Base-by-base conservation (phyloP, 1,140 invertebrate genomes). In the Dufourea novaeangliae region DNA sequence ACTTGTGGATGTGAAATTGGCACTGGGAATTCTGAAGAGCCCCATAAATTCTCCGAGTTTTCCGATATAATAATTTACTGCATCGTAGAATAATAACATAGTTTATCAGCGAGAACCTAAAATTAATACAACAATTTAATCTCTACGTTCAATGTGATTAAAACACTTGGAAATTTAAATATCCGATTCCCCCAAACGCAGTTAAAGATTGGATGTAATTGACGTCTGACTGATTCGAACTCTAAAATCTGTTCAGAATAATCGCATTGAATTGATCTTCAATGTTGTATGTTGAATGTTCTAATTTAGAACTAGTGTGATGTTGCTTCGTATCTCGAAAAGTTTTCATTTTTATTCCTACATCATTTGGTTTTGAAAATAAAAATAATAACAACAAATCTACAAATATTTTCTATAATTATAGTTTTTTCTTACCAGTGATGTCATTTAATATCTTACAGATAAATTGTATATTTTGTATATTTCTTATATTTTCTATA, bases 221-320 rank as follows among this genome's bases (percentile, higher is more conserved):
- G 63, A 44, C 63, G 17, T 67, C 11, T 44, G 63, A 68, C 11
- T 57, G 72, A 75, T 66, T 50, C 46, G 46, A 50, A 50, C 46
- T n/a, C 20, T n/a, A 50, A 50, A 7, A 7, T 7, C 0, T 1
- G 46, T 50, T 50, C 46, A 50, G 20, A 50, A 50, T 50, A 50
- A n/a, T 8, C 46, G 20, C 11, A 14, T 14, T 37, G 12, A 44
- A 44, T 14, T 44, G 10, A 14, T 14, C 17, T 44, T 44, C 41
- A 3, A 14, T 52, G n/a, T 25, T 52, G 22, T 3, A 20, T 56
- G 27, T 56, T 6, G n/a, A 12, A 8, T n/a, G 6, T n/a, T 6
- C 20, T 7, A n/a, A 50, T 5, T 20, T 46, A 14, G 4, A 0
- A 2, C 44, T 1, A n/a, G 1, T 5, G 4, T 50, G n/a, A n/a